Base-by-base conservation (phyloP, 1,140 invertebrate species). In the Charaxes varanes region DNA sequence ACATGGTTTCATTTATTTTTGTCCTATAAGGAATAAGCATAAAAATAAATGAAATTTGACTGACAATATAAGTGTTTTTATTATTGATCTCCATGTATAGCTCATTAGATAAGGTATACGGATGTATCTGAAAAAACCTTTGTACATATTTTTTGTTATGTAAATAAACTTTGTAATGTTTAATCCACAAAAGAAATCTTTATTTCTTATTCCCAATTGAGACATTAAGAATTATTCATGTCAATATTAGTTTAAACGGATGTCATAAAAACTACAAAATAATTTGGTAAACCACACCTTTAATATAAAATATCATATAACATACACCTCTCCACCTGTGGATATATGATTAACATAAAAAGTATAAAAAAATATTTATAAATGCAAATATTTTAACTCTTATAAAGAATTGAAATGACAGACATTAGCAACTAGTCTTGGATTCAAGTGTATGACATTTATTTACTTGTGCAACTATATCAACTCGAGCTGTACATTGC, bases 11-110 rank as follows among this genome's bases (percentile, higher is more conserved):
- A 82, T 82, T 82, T 82, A 82, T 82, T 82, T 76, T 79, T 80
- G 64, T 78, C 41, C 65, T 76, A 8, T 33, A 21, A 42, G 33
- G 19, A 48, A 28, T 14, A 49, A 69, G 72, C 66, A 76, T 76
- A 78, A 74, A 74, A 81, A 81, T 81, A 81, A 81, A 81, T 78
- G 73, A 54, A 78, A 72, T 80, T n/a, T 72, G 53, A 56, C 14
- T 65, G 44, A 62, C 32, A 26, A 36, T 26, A 26, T 30, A 33
- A 57, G 48, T 50, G 56, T 58, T 63, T 71, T 68, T 76, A 57
- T 69, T 76, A 70, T 50, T 65, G 59, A 74, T 71, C 64, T 68
- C 66, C 36, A 37, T 24, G 27, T 44, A 37, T 15, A 38, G 26
- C 11, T 33, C 7, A 32, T 16, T 18, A n/a, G 30, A 40, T 46